A percentile compares a stretch with the other conserved stretches of the same genome.
Conservation (phyloP, 2,888 invertebrate genomes). For the Scaptomyza parva region DNA sequence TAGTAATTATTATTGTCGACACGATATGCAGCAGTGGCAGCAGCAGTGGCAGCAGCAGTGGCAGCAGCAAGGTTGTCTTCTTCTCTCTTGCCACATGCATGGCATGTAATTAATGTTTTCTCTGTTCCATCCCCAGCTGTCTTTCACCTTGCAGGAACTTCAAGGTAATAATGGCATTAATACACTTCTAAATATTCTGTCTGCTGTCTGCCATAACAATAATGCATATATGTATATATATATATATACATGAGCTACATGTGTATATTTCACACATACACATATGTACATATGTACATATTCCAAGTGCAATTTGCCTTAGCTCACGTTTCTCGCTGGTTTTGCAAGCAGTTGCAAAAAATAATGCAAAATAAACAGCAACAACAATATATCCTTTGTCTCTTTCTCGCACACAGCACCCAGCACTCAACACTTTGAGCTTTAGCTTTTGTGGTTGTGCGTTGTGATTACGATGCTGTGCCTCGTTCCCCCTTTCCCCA, state of each 20-base stretch:
- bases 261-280: no score
- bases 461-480: constrained; percentile 40
- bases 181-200: constrained; percentile 31
- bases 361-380: constrained; percentile 29
- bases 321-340: constrained; percentile 59
- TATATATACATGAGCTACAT: not conserved
- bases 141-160: constrained; percentile 58
- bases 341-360: constrained; percentile 50
- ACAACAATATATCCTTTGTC: constrained; percentile 9
- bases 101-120: constrained; percentile 70
- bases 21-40: constrained; percentile 15
- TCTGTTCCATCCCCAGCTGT: constrained; percentile 46
- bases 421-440: no score
- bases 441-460: constrained; percentile 43
- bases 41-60: not conserved
- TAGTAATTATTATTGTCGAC: constrained; percentile 38
- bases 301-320: constrained; percentile 51
- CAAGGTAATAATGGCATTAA: constrained; percentile 51
- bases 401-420: constrained; percentile 4
- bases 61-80: constrained; percentile 12
- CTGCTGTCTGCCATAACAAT: constrained; percentile 10
- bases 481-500: constrained; percentile 1
- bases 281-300: constrained; percentile 2
- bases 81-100: constrained; percentile 42
- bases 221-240: constrained; percentile 1